Base-by-base conservation (phyloP, 2,888 invertebrate species). In the Caenorhabditis sp. region DNA sequence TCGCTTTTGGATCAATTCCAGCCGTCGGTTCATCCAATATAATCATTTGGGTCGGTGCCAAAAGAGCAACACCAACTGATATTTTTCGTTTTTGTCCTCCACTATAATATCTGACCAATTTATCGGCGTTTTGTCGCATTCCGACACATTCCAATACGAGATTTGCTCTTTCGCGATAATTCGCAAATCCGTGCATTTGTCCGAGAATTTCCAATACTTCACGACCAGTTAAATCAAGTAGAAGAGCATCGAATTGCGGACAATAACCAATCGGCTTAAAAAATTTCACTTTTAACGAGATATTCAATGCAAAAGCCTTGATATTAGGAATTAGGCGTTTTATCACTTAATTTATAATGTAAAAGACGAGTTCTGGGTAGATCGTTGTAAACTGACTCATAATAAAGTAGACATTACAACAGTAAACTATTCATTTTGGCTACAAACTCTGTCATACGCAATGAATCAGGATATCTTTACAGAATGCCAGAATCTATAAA, bases 61-160 rank as follows among this genome's bases (percentile, higher is more conserved):
- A 91, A 70, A 94, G 91, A 0, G 94, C 93, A 78, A 93, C 90
- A 49, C 93, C 93, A 12, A 93, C 91, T 79, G 93, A 93, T 56
- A 94, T 90, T 88, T 94, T 94, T 69, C 94, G 89, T 87, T 91
- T 92, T 89, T 93, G 94, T 65, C 94, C 94, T 62, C 94, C 94
- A 88, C 70, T 73, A 56, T 70, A 78, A 50, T 70, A 76, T 31
- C 78, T 38, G 7, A 83, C 74, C 26, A 79, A 63, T 62, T 84
- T 86, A 67, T 85, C 75, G 8, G 77, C 83, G 43, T 84, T 81
- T 21, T 70, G 75, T 23, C 63, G 49, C 82, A 86, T 77, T 57
- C 78, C 82, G 43, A 86, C 82, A 27, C 80, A 74, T 26, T 79
- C 64, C 23, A 86, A 67, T 36, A 84, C 74, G 21, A 76, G 59